Evolutionary conservation across 1,140 invertebrate genomes (phyloP), one percentile per base, ranked within the genome.

Genomic region (Centruroides vittatus): DNA sequence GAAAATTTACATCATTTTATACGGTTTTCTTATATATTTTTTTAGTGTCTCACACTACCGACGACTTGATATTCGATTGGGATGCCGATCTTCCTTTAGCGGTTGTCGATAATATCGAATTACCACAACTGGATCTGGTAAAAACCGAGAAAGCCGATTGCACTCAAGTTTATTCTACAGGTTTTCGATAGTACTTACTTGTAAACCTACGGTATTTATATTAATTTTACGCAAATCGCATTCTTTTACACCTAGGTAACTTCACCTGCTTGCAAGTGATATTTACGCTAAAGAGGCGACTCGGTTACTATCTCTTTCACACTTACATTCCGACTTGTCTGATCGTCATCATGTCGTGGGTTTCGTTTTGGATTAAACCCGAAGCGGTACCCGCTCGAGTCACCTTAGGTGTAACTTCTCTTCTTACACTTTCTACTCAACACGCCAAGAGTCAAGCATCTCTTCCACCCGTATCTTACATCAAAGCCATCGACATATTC

Each of bases 311-410:
- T 59, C 54, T 72, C 35, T 71, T 72, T 58, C 71, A 72, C 58
- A 72, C 71, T 8, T 72, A 72, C 57, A 66, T 72, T 9, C 71
- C 71, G 3, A 72, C 71, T 1, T 71, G 70, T 60, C 61, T 72
- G 6, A 71, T 72, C n/a, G 71, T 72, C 47, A 72, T 73, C 59
- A 73, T 73, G 67, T 73, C 72, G 0, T 73, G 72, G 72, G 69
- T 73, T n/a, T 90, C 88, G 7, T 93, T 93, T 73, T 93, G 89
- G 89, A 92, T 93, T 64, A 90, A 91, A 72, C 88, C 88, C 3
- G 88, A 91, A 73, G 88, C 88, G 4, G 90, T 90, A 68, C 88
- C 88, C 0, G 86, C 86, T 0, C 77, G 91, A 11, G 90, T 95
- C 0, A 93, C 90, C 0, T 76, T 95, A 0, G 90, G 91, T 4